These are phyloP conservation scores for Archocentrus centrarchus DNA, from an alignment of 2,113 vertebrate genomes.

Conservation along the genomic window DNA sequence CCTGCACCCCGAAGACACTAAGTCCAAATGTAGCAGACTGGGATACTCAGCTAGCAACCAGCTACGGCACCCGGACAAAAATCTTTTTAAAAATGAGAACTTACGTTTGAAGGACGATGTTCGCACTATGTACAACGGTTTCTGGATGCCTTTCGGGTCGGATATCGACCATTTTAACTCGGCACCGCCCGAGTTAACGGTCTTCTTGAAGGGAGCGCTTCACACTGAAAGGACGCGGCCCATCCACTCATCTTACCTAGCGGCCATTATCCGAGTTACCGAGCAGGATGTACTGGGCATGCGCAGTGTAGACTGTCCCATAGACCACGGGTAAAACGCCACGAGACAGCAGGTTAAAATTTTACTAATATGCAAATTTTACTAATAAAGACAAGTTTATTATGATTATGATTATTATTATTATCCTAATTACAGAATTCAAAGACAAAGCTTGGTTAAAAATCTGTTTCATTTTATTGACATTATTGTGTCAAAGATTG, in stretches of 20 bases:
- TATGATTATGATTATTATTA: too few relatives aligned
- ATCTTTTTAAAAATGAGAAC: constrained; percentile 38
- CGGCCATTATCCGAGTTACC: constrained; percentile 73
- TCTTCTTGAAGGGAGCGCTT: constrained; percentile 53
- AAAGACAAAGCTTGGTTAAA: too few relatives aligned
- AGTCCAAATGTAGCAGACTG: constrained; percentile 2
- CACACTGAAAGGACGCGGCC: constrained; percentile 68
- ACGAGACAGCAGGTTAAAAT: neutral
- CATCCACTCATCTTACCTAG: constrained; percentile 69
- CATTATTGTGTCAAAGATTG: neutral
- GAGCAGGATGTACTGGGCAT: constrained; percentile 58
- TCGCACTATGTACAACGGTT: constrained; percentile 58
- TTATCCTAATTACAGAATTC: too few relatives aligned
- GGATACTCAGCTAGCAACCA: constrained; percentile 31
- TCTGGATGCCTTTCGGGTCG: constrained; percentile 63
- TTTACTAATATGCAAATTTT: too few relatives aligned
- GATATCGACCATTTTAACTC: constrained; percentile 81
- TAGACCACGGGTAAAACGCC: neutral
- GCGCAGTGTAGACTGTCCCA: constrained; percentile 42
- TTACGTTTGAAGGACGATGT: constrained; percentile 68
- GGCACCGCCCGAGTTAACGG: constrained; percentile 67
- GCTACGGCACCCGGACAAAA: constrained; percentile 15
- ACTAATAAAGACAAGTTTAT: too few relatives aligned
- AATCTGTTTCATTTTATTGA: neutral
- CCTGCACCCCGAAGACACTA: neutral